These are phyloP conservation scores for Mormyrus hasselquistii DNA, from an alignment of 2,797 vertebrate species.

Conservation along the genomic window DNA sequence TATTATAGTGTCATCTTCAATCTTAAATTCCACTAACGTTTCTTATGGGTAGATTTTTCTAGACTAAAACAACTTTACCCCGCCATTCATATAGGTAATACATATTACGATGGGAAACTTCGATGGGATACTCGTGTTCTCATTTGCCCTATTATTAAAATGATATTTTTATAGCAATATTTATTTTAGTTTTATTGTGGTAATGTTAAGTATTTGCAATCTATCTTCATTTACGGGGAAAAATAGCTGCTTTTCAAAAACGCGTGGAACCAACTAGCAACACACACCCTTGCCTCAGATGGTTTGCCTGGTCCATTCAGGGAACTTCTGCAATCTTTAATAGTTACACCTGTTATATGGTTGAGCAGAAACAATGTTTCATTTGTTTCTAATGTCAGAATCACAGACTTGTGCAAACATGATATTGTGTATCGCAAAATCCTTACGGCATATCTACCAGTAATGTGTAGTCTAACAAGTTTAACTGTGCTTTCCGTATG, in stretches of 20 bases:
- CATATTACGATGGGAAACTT: neutral
- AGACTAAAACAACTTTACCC: neutral
- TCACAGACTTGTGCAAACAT: neutral
- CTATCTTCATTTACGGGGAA: neutral
- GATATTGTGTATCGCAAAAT: neutral
- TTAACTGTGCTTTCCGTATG: neutral
- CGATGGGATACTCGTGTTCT: neutral
- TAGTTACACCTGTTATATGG: neutral
- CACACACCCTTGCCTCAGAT: neutral
- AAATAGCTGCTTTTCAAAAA: neutral
- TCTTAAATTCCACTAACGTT: neutral
- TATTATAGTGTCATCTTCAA: neutral
- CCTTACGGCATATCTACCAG: neutral
- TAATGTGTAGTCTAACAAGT: conserved; percentile 2
- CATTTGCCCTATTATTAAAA: neutral
- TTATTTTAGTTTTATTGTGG: neutral
- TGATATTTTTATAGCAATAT: neutral
- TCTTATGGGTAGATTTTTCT: neutral
- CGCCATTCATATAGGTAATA: neutral
- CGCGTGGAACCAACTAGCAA: neutral
- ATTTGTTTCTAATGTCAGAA: neutral
- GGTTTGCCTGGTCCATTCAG: neutral
- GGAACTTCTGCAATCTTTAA: neutral
- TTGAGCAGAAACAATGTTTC: neutral
- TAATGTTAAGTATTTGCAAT: neutral